Percentiles rank a stretch among this genome's conserved stretches.
Conservation (phyloP, 2,888 invertebrate genomes). For the Megaustenia siamemsis region DNA sequence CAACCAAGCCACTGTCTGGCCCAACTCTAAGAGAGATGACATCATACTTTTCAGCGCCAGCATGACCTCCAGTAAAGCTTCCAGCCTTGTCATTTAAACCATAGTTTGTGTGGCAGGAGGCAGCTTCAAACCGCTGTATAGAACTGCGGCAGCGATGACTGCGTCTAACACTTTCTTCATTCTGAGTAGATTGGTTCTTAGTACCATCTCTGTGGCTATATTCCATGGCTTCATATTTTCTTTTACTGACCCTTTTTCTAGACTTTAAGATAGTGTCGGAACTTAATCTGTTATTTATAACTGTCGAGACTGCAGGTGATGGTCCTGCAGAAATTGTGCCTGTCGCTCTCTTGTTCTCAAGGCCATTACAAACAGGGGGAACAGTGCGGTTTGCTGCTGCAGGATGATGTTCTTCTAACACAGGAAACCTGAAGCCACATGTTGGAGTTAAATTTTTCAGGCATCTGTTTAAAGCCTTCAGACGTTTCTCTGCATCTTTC, state of each 20-base stretch:
- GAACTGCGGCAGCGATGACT: slow-evolving; percentile 43
- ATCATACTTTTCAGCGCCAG: slow-evolving; percentile 37
- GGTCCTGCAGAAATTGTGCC: neutral
- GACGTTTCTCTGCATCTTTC: slow-evolving; percentile 33
- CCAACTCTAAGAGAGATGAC: slow-evolving; percentile 45
- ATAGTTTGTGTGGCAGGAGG: neutral
- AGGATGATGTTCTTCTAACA: slow-evolving; percentile 41
- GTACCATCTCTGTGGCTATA: neutral
- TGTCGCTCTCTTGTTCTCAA: neutral
- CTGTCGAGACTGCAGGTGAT: neutral
- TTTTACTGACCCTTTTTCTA: neutral
- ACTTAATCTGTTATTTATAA: neutral
- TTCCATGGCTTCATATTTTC: neutral
- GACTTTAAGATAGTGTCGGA: neutral
- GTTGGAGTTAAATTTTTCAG: slow-evolving; percentile 47
- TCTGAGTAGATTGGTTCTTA: too few species aligned
- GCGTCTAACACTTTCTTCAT: slow-evolving; percentile 35
- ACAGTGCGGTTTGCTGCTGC: neutral
- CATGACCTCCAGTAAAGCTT: neutral
- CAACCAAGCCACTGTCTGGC: slow-evolving; percentile 24
- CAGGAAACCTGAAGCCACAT: slow-evolving; percentile 53
- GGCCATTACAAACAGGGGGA: neutral
- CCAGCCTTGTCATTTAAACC: neutral
- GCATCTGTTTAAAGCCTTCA: slow-evolving; percentile 48
- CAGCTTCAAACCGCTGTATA: slow-evolving; percentile 40